Evolutionary conservation across 1,140 invertebrate species (phyloP).

Genomic region (Atta texana): DNA sequence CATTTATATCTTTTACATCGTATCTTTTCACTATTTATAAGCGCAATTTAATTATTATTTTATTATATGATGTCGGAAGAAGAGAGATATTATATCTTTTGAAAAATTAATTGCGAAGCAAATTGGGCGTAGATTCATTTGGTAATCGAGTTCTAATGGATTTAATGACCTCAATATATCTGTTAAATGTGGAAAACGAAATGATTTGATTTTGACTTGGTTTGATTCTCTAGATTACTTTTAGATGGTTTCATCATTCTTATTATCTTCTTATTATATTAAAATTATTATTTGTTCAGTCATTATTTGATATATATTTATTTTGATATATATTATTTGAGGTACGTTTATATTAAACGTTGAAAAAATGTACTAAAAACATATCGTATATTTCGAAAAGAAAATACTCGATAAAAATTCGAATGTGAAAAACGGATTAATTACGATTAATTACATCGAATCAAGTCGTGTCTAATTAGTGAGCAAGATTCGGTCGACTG

Average conservation of each 20-base stretch:
- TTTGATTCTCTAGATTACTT: background rate
- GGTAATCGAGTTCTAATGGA: constrained; percentile 29
- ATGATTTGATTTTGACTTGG: constrained; percentile 13
- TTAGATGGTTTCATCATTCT: background rate
- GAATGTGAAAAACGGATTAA: background rate
- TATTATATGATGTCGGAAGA: constrained; percentile 1
- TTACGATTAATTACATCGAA: constrained; percentile 77
- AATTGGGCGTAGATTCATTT: constrained; percentile 44
- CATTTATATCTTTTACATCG: background rate
- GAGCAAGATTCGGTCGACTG: constrained; percentile 69
- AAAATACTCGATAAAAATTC: background rate
- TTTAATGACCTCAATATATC: constrained; percentile 36
- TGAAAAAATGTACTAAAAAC: background rate
- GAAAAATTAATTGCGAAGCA: constrained; percentile 48
- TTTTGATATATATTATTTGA: no score
- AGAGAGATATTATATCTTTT: constrained; percentile 24
- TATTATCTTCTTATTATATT: background rate
- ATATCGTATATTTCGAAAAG: background rate
- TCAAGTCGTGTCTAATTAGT: constrained; percentile 75
- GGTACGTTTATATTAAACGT: background rate
- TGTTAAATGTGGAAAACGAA: constrained; percentile 43
- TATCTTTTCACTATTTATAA: background rate
- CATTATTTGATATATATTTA: background rate
- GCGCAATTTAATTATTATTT: constrained; percentile 10
- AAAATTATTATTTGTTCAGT: background rate